Base-by-base conservation (phyloP, 2,888 invertebrate species). In the Camponotus fellah region DNA sequence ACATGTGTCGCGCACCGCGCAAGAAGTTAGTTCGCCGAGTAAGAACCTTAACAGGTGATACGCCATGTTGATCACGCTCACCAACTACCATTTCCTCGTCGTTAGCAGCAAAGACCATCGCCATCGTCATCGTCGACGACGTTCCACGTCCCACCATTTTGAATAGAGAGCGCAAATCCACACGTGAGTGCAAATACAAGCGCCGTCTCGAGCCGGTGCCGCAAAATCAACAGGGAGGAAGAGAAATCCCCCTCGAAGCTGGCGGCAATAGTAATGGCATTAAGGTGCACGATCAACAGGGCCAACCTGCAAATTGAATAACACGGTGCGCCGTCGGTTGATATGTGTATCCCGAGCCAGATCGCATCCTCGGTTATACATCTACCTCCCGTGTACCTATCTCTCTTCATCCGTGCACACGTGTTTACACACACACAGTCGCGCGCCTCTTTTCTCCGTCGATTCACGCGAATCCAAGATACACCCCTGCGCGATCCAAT, bases 251-350 rank as follows among this genome's bases (percentile, higher is more conserved):
- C 69, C 40, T 58, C 85, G 83, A 88, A 87, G 88, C 83, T 86
- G 87, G 77, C 82, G 84, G 43, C 82, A 68, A 79, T 66, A 85
- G 85, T 93, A 93, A 93, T 92, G 90, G 89, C 89, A 93, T 93
- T 93, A 93, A 80, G 92, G 92, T 91, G 92, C 91, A 92, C 93
- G 93, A 93, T 93, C 93, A 93, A 93, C 92, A 92, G 90, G 91
- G 91, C 92, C 92, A 87, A 89, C 89, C 90, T 89, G 91, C 91
- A 93, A 93, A 93, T 93, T 93, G 92, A 93, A 93, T 93, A 92
- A 93, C n/a, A n/a, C 91, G 90, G 86, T 87, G 87, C 89, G 86
- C 87, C 86, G 84, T 82, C 82, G 89, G 87, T 88, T 92, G 92
- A 92, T 92, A 93, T 87, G 90, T 87, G 90, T 92, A 87, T 91